These are phyloP conservation scores for Embidobia sp. DNA, from an alignment of 2,888 invertebrate genomes.

Conservation along the genomic window DNA sequence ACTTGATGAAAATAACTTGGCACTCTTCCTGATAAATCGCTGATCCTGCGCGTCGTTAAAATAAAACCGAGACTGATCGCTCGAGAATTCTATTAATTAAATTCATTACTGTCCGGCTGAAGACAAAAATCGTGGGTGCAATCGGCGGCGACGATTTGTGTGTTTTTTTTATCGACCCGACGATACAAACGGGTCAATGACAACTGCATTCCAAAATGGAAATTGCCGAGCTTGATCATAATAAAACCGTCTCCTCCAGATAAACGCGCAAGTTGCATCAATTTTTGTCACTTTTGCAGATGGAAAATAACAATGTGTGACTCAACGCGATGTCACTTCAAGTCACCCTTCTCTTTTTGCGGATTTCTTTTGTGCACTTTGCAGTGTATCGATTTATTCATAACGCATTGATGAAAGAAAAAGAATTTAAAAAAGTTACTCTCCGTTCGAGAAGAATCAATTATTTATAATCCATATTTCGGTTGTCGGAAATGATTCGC, in stretches of 20 bases:
- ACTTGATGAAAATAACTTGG: slow-evolving; percentile 60
- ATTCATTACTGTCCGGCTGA: neutral
- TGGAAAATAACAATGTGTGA: slow-evolving; percentile 33
- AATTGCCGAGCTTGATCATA: slow-evolving; percentile 44
- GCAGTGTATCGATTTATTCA: too few relatives aligned
- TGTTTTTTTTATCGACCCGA: slow-evolving; percentile 23
- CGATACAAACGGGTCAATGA: slow-evolving; percentile 62
- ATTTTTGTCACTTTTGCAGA: slow-evolving; percentile 35
- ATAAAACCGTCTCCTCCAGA: slow-evolving; percentile 30
- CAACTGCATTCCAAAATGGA: slow-evolving; percentile 62
- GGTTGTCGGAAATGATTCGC: too few relatives aligned
- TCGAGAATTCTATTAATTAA: neutral
- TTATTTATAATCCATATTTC: too few relatives aligned
- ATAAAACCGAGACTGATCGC: neutral
- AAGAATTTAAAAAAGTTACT: too few relatives aligned
- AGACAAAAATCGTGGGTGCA: slow-evolving; percentile 3
- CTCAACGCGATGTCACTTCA: neutral
- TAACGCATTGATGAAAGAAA: too few relatives aligned
- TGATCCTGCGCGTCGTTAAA: slow-evolving; percentile 33
- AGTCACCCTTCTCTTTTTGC: too few relatives aligned
- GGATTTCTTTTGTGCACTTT: too few relatives aligned
- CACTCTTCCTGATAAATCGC: slow-evolving; percentile 55
- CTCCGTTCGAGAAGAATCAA: too few relatives aligned
- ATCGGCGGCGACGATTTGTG: slow-evolving; percentile 12
- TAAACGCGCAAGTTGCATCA: slow-evolving; percentile 36